A percentile compares a stretch with the other conserved stretches of the same genome.
Evolutionary conservation across 2,113 vertebrate species (phyloP).

Genomic region (Hippocampus guttulatus): DNA sequence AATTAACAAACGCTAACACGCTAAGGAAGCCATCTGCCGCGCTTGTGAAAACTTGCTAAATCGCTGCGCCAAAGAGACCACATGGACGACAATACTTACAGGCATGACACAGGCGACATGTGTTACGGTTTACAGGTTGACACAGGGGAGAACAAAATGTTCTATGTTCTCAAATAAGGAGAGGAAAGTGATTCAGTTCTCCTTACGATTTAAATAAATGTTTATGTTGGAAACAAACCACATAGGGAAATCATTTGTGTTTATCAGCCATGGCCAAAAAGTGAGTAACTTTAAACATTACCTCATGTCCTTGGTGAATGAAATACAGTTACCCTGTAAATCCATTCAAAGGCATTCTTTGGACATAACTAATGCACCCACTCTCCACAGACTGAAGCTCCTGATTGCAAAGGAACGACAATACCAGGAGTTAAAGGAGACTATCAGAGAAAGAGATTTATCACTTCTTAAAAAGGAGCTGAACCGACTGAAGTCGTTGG

Average conservation of each 20-base stretch:
- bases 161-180: slow-evolving; percentile 5
- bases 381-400: slow-evolving; percentile 80
- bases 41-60: slow-evolving; percentile 40
- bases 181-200: slow-evolving; percentile 17
- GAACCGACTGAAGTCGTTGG: slow-evolving; percentile 83
- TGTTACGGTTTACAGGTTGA: slow-evolving; percentile 11
- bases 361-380: slow-evolving; percentile 12
- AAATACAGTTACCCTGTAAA: slow-evolving; percentile 24
- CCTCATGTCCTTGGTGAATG: slow-evolving; percentile 4
- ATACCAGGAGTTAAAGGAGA: slow-evolving; percentile 76
- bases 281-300: slow-evolving; percentile 21
- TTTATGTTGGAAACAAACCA: slow-evolving; percentile 39
- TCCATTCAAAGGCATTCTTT: slow-evolving; percentile 11
- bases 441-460: slow-evolving; percentile 77
- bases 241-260: slow-evolving; percentile 16
- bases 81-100: slow-evolving; percentile 9
- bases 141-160: background rate
- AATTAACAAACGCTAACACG: slow-evolving; percentile 59
- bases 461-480: slow-evolving; percentile 79
- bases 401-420: slow-evolving; percentile 79
- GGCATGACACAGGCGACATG: slow-evolving; percentile 8
- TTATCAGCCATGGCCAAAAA: slow-evolving; percentile 23
- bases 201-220: slow-evolving; percentile 16
- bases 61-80: slow-evolving; percentile 18
- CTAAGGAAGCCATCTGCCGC: slow-evolving; percentile 59